Evolutionary conservation across 1,140 invertebrate species (phyloP), one percentile per base, ranked within the genome.

Genomic region (Platyura marginata): DNA sequence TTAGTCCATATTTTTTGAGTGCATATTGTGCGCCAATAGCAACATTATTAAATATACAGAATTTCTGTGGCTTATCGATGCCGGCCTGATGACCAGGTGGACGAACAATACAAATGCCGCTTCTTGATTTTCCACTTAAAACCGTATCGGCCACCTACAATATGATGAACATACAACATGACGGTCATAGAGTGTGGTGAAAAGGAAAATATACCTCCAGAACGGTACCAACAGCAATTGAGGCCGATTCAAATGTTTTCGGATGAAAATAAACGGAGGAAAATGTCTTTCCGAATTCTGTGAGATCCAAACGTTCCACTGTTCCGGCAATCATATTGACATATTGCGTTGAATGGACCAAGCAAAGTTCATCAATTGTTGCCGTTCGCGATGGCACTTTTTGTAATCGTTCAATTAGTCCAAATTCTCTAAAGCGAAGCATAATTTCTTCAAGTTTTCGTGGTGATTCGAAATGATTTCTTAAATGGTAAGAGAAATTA

Each of bases 1-100:
- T 69, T 11, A 79, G 49, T 0, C 66, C 63, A 54, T 77, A 69
- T 35, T 61, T 63, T 15, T 69, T 54, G 4, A 76, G 56, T 2
- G 85, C 80, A 63, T 87, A 78, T 56, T 70, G 73, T 8, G 87
- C 86, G 16, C 79, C 86, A 25, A 90, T 61, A 0, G 80, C 79
- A 6, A 88, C 76, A 59, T 86, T 89, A 63, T 92, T 93, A 50
- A 91, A 82, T 45, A 91, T 74, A 55, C 89, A 93, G 63, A 92
- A 94, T 1, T 89, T 89, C 55, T 76, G 76, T 8, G 83, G 72
- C 38, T 65, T 56, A 45, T 76, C 71, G 19, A 61, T 49, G 53
- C 78, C 79, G 1, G 86, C 84, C 59, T 91, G 85, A 64, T 94
- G 88, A 1, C 89, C 90, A 11, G 85, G 86, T 11, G 87, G 88